Base-by-base conservation (phyloP, 2,797 vertebrate species). In the Sarcoramphus papa region DNA sequence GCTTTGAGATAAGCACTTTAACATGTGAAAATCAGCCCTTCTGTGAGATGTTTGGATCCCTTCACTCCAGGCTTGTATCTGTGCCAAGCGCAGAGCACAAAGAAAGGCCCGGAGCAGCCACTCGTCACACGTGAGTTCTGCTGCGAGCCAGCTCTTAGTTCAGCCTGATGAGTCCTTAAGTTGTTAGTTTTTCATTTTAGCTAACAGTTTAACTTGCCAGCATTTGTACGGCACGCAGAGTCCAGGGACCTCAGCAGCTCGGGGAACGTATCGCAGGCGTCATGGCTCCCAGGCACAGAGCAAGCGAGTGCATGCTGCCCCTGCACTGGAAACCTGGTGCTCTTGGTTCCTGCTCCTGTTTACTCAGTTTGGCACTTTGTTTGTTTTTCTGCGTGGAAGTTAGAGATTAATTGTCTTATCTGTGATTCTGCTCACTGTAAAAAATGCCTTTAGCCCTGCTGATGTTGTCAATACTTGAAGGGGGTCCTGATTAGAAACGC, bases 191-290 rank as follows among this genome's bases (percentile, higher is more conserved):
- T 89, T 85, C 53, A 33, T 33, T 78, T 51, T 10, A 86, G 73
- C 85, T 19, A 33, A 17, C 4, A 37, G 60, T 57, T 77, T 54
- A 48, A 50, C 48, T 78, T 60, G 74, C 48, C 82, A 87, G 87
- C 0, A 0, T 40, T 91, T 17, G 48, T 60, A 43, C 43, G 72
- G 82, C 57, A 69, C 7, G 4, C 13, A 9, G 41, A 30, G 94
- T 9, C 30, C 70, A 68, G 67, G 76, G 76, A 33, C 47, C 76
- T 30, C 56, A 8, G 57, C 62, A 57, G 62, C 51, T 37, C 2
- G 0, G n/a, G 82, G 41, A 6, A 11, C 0, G 8, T 8, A 8
- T 0, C 2, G 0, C 30, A 41, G 62, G 20, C 4, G 1, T 33
- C 78, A 25, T 54, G 67, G 79, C 30, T 63, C 25, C 54, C 0